Percentiles rank a stretch among this genome's conserved stretches.
These are phyloP conservation scores for Riparia riparia DNA, from an alignment of 2,113 vertebrate species.

Conservation along the genomic window DNA sequence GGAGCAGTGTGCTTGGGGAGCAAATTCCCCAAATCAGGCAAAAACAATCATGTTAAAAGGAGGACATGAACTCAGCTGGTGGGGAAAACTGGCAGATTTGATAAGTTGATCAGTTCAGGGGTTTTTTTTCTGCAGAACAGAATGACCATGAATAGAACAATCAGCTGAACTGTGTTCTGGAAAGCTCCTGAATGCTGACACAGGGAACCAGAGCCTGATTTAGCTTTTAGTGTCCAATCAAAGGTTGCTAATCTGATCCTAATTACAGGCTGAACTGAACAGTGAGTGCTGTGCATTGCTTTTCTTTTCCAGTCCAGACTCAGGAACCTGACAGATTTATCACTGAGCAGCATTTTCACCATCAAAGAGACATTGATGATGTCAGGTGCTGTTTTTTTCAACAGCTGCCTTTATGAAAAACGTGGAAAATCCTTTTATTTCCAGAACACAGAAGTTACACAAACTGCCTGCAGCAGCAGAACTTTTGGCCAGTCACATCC, in stretches of 20 bases:
- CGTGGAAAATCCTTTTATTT: background rate
- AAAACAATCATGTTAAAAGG: accelerated
- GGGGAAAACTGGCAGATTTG: background rate
- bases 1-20: background rate
- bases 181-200: background rate
- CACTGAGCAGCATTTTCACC: background rate
- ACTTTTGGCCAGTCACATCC: background rate
- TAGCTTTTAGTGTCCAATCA: slow-evolving; percentile 10
- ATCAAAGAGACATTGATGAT: background rate
- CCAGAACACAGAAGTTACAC: background rate
- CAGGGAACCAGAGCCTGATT: background rate
- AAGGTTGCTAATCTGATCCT: slow-evolving; percentile 17
- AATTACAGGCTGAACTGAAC: background rate
- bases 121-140: background rate
- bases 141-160: background rate
- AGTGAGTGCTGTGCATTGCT: slow-evolving; percentile 18
- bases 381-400: background rate
- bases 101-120: background rate
- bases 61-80: background rate
- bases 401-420: background rate
- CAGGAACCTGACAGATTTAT: background rate
- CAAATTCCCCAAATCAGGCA: background rate
- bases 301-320: slow-evolving; percentile 5
- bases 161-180: background rate
- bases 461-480: background rate